A percentile compares a stretch with the other conserved stretches of the same genome.
phyloP scores from a whole-genome alignment of 2,797 vertebrate species.

The Garrulus glandarius region DNA sequence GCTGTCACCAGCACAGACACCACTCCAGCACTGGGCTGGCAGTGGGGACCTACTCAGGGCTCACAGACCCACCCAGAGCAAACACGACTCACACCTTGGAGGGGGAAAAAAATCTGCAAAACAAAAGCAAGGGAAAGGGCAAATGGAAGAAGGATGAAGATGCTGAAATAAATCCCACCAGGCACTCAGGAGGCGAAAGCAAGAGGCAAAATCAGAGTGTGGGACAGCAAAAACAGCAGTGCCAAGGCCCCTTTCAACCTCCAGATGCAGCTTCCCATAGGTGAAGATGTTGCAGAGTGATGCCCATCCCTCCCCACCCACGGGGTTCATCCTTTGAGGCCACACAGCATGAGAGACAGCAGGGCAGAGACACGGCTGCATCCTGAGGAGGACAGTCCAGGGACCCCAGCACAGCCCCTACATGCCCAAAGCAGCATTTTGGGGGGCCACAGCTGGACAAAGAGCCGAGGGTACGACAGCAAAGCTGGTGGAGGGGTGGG shows the following conservation, averaged over 20 bases:
- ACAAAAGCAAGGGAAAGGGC: background rate
- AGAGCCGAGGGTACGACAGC: rapidly evolving
- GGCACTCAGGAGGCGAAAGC: background rate
- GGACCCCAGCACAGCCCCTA: background rate
- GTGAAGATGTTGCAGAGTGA: background rate
- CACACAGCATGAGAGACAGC: background rate
- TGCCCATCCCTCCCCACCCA: background rate
- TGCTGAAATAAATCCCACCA: background rate
- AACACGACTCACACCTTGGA: background rate
- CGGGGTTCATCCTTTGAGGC: background rate
- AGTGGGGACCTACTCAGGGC: background rate
- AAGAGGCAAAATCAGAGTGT: background rate
- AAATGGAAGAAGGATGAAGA: background rate
- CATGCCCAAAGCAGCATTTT: background rate
- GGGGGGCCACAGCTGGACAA: background rate
- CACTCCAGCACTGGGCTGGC: background rate
- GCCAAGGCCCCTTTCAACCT: background rate
- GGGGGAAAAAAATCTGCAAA: rapidly evolving
- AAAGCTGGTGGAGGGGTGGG: background rate
- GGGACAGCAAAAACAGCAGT: background rate
- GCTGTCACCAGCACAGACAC: background rate
- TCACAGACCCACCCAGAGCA: background rate
- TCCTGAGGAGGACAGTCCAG: background rate
- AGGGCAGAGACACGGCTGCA: background rate
- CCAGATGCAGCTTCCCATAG: background rate